Evolutionary conservation across 2,113 vertebrate species (phyloP).

Genomic region (Seriola rivoliana): DNA sequence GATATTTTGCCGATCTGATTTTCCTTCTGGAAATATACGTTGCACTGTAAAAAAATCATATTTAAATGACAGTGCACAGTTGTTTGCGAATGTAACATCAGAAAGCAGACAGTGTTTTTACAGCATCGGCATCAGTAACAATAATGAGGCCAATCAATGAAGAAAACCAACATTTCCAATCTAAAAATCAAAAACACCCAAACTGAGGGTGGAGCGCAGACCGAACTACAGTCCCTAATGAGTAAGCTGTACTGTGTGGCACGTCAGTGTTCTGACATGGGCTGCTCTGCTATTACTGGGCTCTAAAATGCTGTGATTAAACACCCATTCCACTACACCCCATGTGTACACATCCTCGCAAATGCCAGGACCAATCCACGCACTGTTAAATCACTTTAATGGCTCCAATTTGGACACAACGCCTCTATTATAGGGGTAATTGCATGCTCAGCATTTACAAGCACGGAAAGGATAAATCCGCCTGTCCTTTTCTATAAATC

Average conservation of each 20-base stretch:
- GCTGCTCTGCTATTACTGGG: conserved; percentile 79
- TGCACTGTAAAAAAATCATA: conserved; percentile 8
- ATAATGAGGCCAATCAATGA: conserved; percentile 44
- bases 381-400: conserved; percentile 90
- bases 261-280: conserved; percentile 72
- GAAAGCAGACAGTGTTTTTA: conserved; percentile 11
- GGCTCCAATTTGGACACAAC: conserved; percentile 89
- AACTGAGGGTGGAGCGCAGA: conserved; percentile 32
- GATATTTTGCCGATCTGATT: not conserved
- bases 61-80: not conserved
- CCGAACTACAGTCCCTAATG: conserved; percentile 72
- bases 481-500: conserved; percentile 87
- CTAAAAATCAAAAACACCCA: conserved; percentile 38
- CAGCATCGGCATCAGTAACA: conserved; percentile 13
- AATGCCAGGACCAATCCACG: conserved; percentile 88
- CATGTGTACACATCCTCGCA: conserved; percentile 87
- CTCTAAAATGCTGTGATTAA: conserved; percentile 86
- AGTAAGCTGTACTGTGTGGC: conserved; percentile 71
- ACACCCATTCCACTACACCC: conserved; percentile 83
- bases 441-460: conserved; percentile 89
- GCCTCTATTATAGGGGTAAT: conserved; percentile 88
- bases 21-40: not conserved
- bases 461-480: conserved; percentile 86
- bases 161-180: conserved; percentile 37
- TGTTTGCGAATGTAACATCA: not conserved